phyloP scores from a whole-genome alignment of 2,797 vertebrate species.

The Onychomys arenicola region DNA sequence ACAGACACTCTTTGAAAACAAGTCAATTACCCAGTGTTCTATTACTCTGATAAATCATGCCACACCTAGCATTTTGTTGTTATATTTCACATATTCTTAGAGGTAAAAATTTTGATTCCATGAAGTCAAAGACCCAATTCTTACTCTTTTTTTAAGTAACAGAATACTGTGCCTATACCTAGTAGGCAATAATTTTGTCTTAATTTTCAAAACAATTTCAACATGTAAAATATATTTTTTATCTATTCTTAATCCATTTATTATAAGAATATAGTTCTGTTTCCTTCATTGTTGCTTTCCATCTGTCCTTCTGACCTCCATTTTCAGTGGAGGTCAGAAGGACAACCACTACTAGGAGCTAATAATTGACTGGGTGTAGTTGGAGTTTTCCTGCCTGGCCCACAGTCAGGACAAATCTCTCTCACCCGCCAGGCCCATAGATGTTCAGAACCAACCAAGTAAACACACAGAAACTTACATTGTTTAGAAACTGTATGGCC shows the following conservation, averaged over 20 bases:
- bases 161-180: not conserved
- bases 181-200: not conserved
- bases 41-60: not conserved
- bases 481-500: too few relatives aligned
- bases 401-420: too few relatives aligned
- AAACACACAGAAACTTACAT: too few relatives aligned
- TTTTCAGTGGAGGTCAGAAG: not conserved
- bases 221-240: conserved; percentile 16
- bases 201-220: conserved; percentile 56
- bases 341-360: conserved; percentile 38
- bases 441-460: too few relatives aligned
- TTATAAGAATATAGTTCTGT: not conserved
- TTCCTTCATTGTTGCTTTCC: not conserved
- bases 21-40: not conserved
- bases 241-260: not conserved
- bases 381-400: too few relatives aligned
- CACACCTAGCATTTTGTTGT: not conserved
- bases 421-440: too few relatives aligned
- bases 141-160: not conserved
- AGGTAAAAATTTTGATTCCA: not conserved
- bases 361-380: not conserved
- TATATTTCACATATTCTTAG: not conserved
- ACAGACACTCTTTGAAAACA: conserved; percentile 9
- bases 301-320: not conserved
- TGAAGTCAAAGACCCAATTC: conserved; percentile 9